Base-by-base conservation (phyloP, 2,888 invertebrate species). In the Drosophila dives region DNA sequence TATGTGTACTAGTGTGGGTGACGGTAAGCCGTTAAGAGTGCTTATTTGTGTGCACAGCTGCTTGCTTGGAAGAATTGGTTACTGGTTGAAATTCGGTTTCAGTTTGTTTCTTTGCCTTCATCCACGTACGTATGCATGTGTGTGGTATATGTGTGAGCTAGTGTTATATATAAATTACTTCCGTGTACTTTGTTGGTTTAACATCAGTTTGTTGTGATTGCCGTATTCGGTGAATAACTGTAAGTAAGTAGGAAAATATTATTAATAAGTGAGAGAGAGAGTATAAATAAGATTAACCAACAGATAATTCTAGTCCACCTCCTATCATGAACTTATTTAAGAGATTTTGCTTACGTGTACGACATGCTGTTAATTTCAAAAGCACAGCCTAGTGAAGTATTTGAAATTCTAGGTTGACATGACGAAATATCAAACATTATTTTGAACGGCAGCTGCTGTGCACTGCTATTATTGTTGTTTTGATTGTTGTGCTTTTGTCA, bases 61-160 rank as follows among this genome's bases (percentile, higher is more conserved):
- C 26, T 77, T 59, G 60, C 59, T 77, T 86, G 89, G 85, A 88
- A 90, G 90, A 88, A 70, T 88, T 51, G 86, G 72, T 85, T 90
- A 63, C 85, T 61, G 60, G 59, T 83, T 75, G 59, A 86, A 86
- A 86, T 86, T 86, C 85, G 85, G 85, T 70, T 89, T 86, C 58
- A 72, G 64, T 70, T 72, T 79, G 50, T 54, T 65, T 40, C 59
- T 20, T 33, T 40, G 38, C 59, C 50, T 64, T 51, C 51, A 53
- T 49, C 60, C 60, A 68, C 77, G 72, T 72, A 67, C 36, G 36
- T 62, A 49, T 42, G 34, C 48, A 45, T 58, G 17, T 38, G 38
- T 54, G 17, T 11, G 53, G 48, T 54, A 48, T 64, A 62, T 78
- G 50, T 65, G 23, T 59, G 26, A 26, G 34, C n/a, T 23, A 15